These are phyloP conservation scores for Sardina pilchardus DNA, from an alignment of 2,113 vertebrate genomes.

Conservation along the genomic window DNA sequence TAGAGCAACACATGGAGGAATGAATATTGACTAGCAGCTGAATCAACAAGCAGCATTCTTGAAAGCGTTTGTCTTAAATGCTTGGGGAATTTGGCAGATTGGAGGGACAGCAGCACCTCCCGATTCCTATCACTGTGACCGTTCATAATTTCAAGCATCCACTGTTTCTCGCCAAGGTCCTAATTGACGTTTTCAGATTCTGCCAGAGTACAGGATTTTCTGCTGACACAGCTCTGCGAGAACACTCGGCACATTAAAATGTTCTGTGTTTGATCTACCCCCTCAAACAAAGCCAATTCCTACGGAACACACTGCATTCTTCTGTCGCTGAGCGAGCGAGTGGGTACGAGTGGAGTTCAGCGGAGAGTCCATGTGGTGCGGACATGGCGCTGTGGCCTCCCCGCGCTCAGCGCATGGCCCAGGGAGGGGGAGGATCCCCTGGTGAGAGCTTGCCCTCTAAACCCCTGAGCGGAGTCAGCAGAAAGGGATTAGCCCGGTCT, in stretches of 20 bases:
- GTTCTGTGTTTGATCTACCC: not conserved
- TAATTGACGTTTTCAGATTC: not conserved
- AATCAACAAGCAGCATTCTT: slow-evolving; percentile 1
- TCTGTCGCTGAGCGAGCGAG: not conserved
- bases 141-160: not conserved
- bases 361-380: not conserved
- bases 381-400: not conserved
- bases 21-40: not conserved
- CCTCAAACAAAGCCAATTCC: not conserved
- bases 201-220: not conserved
- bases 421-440: not conserved
- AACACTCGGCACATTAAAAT: not conserved
- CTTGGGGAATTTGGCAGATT: not conserved
- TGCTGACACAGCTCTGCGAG: not conserved
- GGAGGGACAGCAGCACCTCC: not conserved
- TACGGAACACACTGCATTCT: not conserved
- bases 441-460: slow-evolving; percentile 15
- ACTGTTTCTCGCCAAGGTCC: not conserved
- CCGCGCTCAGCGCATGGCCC: not conserved
- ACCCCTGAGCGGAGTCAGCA: slow-evolving; percentile 39
- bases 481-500: slow-evolving; percentile 31
- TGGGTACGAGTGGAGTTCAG: not conserved
- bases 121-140: not conserved
- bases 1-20: not conserved
- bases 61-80: not conserved